Conservation (phyloP, 1,140 invertebrate species). For the Drosophila suzukii region DNA sequence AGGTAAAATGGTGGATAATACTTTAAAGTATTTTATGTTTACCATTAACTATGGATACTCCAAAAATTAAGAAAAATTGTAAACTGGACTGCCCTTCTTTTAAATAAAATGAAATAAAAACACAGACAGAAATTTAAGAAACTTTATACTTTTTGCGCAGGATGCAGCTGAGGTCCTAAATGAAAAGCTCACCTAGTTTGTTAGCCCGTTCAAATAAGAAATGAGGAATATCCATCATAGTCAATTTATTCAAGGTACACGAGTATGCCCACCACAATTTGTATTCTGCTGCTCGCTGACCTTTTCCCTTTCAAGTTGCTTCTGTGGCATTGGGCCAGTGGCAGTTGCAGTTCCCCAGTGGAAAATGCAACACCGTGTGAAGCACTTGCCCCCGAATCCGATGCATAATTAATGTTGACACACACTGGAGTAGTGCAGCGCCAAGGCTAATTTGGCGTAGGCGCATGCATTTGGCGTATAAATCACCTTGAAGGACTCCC, state of each 20-base stretch:
- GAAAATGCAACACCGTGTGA: constrained; percentile 7
- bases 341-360: neutral
- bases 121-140: too few species aligned
- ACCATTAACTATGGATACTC: too few species aligned
- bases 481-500: constrained; percentile 70
- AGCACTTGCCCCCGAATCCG: constrained; percentile 5
- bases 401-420: constrained; percentile 80
- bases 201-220: neutral
- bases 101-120: too few species aligned
- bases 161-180: neutral
- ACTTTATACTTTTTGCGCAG: too few species aligned
- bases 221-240: neutral
- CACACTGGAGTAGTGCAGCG: constrained; percentile 60
- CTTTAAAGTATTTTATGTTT: neutral
- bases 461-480: constrained; percentile 66
- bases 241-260: constrained; percentile 4
- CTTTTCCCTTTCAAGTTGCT: constrained; percentile 33
- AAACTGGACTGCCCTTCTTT: too few species aligned
- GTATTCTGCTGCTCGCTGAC: constrained; percentile 36
- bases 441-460: constrained; percentile 75
- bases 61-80: too few species aligned
- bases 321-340: constrained; percentile 8
- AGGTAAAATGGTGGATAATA: neutral
- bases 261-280: constrained; percentile 17
- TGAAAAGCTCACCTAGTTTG: neutral